Base-by-base conservation (phyloP, 2,888 invertebrate species). In the Melieria picta region DNA sequence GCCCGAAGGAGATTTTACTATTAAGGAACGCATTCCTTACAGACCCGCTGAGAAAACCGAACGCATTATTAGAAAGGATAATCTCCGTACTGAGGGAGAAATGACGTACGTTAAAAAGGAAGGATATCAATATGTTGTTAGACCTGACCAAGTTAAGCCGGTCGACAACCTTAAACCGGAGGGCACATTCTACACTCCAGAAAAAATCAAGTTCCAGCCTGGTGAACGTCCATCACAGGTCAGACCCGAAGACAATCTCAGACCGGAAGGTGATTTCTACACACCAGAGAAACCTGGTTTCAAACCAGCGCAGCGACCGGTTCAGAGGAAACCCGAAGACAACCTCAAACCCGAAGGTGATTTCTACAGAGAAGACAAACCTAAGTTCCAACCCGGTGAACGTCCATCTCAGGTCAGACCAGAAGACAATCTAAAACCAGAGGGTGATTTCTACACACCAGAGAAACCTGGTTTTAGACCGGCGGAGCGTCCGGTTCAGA, bases 11-110 rank as follows among this genome's bases (percentile, higher is more conserved):
- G 89, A 89, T 43, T 90, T 90, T 78, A 85, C 88, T 55, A 83
- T 85, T 50, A 88, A 88, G 52, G 88, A 88, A 50, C 89, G 88
- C 70, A 5, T 88, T 85, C 80, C 77, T 79, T 4, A 82, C 30
- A 86, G 85, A 80, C 83, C 89, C 42, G 88, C 87, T 10, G 89
- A 90, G 73, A 78, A 75, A 63, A 80, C 81, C 3, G 86, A 85
- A 58, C 88, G 67, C 84, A 88, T 89, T 0, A 88, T 86, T 79
- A 91, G 90, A 62, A 88, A 89, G 79, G 92, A 92, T 77, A 92
- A 92, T 81, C 83, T 91, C 3, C 86, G 85, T 76, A 89, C 89
- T 9, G 91, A 91, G 84, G 91, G 88, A 11, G 84, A 86, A 5
- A 87, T 88, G 79, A 86, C 88, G 79, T 0, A 85, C 84, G 78